Percentiles rank a stretch among this genome's conserved stretches.
Evolutionary conservation across 2,888 invertebrate genomes (phyloP).

Genomic region (Galerucella calmariensis): DNA sequence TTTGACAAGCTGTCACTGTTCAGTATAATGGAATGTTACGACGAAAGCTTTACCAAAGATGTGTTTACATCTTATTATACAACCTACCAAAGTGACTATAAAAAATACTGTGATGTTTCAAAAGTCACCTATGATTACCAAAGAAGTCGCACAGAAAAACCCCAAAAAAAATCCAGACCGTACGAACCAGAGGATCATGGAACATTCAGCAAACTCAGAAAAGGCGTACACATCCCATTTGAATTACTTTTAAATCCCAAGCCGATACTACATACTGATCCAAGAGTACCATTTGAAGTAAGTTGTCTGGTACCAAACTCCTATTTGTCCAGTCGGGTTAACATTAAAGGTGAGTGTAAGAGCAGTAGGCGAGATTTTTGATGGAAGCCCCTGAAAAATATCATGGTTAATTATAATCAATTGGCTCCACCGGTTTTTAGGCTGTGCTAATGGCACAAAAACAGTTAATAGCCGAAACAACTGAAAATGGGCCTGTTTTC

Average conservation of each 20-base stretch:
- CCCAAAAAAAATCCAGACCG: constrained; percentile 42
- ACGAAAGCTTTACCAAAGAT: constrained; percentile 52
- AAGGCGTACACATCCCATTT: constrained; percentile 56
- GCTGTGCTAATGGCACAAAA: no score
- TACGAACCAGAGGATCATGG: constrained; percentile 52
- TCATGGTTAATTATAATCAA: no score
- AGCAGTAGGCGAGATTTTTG: no score
- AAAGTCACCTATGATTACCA: constrained; percentile 42
- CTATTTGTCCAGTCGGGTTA: no score
- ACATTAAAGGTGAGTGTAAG: no score
- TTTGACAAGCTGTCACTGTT: background rate
- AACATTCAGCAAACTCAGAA: constrained; percentile 53
- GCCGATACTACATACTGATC: constrained; percentile 57
- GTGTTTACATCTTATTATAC: constrained; percentile 51
- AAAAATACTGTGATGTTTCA: constrained; percentile 44
- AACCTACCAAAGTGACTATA: constrained; percentile 57
- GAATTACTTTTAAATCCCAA: constrained; percentile 57
- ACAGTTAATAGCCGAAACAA: no score
- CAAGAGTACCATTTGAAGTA: constrained; percentile 47
- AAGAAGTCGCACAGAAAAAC: constrained; percentile 44
- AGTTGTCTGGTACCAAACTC: background rate
- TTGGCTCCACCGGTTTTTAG: no score
- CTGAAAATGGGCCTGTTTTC: no score
- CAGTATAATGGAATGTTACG: constrained; percentile 42
- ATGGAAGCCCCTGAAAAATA: no score